Conservation (phyloP, 2,797 vertebrate species). For the Anolis apletophallus region DNA sequence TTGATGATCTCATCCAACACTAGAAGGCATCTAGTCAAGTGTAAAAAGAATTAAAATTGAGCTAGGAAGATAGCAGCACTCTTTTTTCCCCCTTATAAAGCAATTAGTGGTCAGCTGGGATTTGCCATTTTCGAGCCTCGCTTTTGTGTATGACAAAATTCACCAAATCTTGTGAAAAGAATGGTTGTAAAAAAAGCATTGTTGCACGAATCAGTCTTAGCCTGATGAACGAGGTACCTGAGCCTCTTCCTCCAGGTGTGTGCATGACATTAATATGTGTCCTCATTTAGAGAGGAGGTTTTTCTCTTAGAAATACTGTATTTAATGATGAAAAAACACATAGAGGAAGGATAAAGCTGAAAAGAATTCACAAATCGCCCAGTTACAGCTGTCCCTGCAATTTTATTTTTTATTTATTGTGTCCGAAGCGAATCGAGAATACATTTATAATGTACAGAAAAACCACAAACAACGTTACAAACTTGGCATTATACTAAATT, state of each 20-base stretch:
- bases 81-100: neutral
- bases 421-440: too few relatives aligned
- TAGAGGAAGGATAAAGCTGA: neutral
- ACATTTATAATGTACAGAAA: too few relatives aligned
- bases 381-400: neutral
- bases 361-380: neutral
- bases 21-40: neutral
- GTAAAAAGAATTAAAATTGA: slow-evolving; percentile 6
- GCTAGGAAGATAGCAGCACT: neutral
- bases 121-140: neutral
- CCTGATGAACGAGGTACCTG: neutral
- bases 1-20: neutral
- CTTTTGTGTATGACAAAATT: neutral
- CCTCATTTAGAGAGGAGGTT: neutral
- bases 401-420: too few relatives aligned
- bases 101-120: neutral
- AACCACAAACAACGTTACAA: too few relatives aligned
- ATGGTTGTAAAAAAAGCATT: too few relatives aligned
- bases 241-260: neutral
- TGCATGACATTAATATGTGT: neutral
- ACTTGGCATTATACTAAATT: too few relatives aligned
- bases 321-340: neutral
- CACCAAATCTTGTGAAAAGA: neutral
- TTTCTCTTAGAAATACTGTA: neutral
- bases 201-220: neutral